These are phyloP conservation scores for Emydura subglobosa DNA, from an alignment of 2,113 vertebrate species.

Conservation along the genomic window DNA sequence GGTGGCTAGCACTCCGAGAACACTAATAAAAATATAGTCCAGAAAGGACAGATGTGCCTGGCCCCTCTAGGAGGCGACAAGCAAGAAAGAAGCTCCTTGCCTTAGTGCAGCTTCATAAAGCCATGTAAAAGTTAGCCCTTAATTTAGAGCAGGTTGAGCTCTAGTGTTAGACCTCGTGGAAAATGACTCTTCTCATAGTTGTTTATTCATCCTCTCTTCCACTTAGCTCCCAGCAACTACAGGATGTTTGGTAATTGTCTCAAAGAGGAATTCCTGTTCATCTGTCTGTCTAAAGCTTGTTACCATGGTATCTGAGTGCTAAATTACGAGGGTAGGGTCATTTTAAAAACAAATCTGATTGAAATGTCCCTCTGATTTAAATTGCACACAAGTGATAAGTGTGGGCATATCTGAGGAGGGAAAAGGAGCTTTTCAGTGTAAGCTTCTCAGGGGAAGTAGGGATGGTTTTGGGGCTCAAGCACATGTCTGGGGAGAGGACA, in stretches of 20 bases:
- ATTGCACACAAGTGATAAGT: conserved; percentile 25
- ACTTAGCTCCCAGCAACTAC: not conserved
- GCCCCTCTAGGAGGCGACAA: not conserved
- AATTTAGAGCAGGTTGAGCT: not conserved
- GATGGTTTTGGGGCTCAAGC: conserved; percentile 46
- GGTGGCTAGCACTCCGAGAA: not conserved
- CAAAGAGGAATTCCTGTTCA: not conserved
- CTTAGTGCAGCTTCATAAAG: not conserved
- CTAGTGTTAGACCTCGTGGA: not conserved
- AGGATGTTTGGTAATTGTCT: not conserved
- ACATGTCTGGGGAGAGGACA: conserved; percentile 27
- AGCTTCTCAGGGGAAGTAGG: not conserved
- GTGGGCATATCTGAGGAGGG: conserved; percentile 24
- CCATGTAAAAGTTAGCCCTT: not conserved
- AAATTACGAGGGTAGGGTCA: conserved; percentile 22
- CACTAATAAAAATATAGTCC: not conserved
- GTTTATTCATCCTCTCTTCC: not conserved
- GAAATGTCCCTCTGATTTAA: conserved; percentile 8
- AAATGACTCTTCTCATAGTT: not conserved
- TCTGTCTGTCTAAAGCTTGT: not conserved
- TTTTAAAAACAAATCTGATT: conserved; percentile 38
- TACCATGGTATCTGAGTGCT: not conserved
- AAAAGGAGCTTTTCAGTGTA: conserved; percentile 15
- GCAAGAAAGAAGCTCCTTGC: not conserved
- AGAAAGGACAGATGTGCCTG: not conserved